Percentiles rank a stretch among this genome's conserved stretches.
phyloP scores from a whole-genome alignment of 92 coral and sea anemone genomes.

The Paragorgia papillata region DNA sequence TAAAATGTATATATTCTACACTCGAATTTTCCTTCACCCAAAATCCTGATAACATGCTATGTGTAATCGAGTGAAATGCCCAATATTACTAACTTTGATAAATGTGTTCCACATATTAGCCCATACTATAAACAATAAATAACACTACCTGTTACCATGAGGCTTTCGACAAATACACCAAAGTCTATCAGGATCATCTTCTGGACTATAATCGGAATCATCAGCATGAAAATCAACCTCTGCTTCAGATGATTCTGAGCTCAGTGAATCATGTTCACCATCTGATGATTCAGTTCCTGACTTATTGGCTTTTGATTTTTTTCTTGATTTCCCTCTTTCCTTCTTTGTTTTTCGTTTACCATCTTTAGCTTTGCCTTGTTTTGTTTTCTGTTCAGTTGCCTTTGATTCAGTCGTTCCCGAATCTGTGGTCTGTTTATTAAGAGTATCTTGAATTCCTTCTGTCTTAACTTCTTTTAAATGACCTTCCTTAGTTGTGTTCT shows the following conservation, averaged over 20 bases:
- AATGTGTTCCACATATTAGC: too few relatives aligned
- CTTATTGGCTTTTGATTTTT: conserved; percentile 4
- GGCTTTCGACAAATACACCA: conserved; percentile 99
- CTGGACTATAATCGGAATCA: conserved; percentile 97
- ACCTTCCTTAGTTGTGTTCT: not conserved
- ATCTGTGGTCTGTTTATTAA: conserved; percentile 26
- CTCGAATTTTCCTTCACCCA: too few relatives aligned
- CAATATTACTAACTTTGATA: too few relatives aligned
- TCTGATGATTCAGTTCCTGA: conserved; percentile 4
- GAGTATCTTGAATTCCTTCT: conserved; percentile 35
- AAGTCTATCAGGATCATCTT: conserved; percentile 86
- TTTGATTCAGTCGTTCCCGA: not conserved
- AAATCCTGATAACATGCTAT: too few relatives aligned
- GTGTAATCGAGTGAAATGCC: too few relatives aligned
- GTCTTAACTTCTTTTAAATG: conserved; percentile 8
- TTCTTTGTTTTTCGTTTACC: not conserved
- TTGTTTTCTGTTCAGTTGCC: not conserved
- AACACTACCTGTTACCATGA: conserved; percentile 89
- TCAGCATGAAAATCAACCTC: conserved; percentile 56
- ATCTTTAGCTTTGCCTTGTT: not conserved
- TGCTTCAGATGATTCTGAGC: conserved; percentile 41
- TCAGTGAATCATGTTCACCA: not conserved
- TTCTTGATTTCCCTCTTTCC: not conserved
- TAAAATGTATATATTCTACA: too few relatives aligned
- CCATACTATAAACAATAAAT: too few relatives aligned